These are phyloP conservation scores for Thymelicus lineola DNA, from an alignment of 2,888 invertebrate genomes.

Conservation along the genomic window DNA sequence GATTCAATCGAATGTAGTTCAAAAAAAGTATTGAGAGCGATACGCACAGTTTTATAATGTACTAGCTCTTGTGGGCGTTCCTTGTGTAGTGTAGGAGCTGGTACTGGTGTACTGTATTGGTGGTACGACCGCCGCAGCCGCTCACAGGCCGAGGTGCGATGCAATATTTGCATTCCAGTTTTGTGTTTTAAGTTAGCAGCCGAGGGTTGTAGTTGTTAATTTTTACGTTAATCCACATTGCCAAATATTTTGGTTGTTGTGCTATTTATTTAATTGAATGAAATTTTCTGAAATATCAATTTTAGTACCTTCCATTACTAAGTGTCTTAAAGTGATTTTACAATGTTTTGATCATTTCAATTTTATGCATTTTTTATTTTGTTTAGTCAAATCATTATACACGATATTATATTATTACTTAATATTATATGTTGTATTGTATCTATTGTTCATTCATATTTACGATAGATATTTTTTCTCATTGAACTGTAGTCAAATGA, in stretches of 20 bases:
- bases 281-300: constrained; percentile 70
- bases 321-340: constrained; percentile 80
- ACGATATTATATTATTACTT: constrained; percentile 77
- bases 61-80: constrained; percentile 68
- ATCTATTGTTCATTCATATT: constrained; percentile 79
- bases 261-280: constrained; percentile 78
- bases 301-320: constrained; percentile 79
- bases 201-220: constrained; percentile 76
- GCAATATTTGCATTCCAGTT: constrained; percentile 85
- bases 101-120: constrained; percentile 47
- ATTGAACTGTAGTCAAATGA: constrained; percentile 85
- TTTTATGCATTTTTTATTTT: constrained; percentile 85
- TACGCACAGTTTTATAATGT: constrained; percentile 74
- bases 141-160: constrained; percentile 76
- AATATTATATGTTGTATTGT: constrained; percentile 80
- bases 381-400: constrained; percentile 83
- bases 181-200: constrained; percentile 80
- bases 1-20: constrained; percentile 80
- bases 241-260: constrained; percentile 84
- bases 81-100: constrained; percentile 52
- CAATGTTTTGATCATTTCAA: constrained; percentile 81
- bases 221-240: constrained; percentile 79
- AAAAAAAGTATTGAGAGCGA: constrained; percentile 77
- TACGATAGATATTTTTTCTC: constrained; percentile 79
- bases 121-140: constrained; percentile 45